Conservation (phyloP, 2,797 vertebrate species). For the Halcyon chelicuti region DNA sequence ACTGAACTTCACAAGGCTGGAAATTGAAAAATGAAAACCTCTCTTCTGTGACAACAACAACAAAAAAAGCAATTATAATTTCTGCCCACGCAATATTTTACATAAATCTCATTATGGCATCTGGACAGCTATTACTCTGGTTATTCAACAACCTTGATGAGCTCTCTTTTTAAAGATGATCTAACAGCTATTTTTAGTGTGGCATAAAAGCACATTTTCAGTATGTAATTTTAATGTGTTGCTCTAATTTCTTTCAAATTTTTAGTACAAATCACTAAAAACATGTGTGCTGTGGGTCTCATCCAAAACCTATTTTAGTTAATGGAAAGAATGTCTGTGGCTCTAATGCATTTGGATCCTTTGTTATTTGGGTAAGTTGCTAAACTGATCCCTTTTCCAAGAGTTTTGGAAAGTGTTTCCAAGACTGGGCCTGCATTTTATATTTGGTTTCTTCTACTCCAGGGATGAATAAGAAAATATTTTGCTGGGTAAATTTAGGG, state of each 20-base stretch:
- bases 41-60: background rate
- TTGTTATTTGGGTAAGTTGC: background rate
- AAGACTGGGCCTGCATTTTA: background rate
- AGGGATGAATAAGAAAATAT: background rate
- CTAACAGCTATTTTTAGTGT: conserved; percentile 11
- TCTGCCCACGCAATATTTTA: background rate
- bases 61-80: conserved; percentile 10
- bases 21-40: conserved; percentile 35
- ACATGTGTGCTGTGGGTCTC: background rate
- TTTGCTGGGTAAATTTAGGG: background rate
- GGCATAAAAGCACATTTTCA: background rate
- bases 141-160: conserved; percentile 29
- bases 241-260: background rate
- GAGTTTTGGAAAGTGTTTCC: background rate
- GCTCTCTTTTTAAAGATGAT: conserved; percentile 22
- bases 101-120: conserved; percentile 57
- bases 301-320: background rate
- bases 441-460: background rate
- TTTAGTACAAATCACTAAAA: conserved; percentile 14
- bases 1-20: background rate
- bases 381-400: background rate
- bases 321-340: background rate
- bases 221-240: background rate
- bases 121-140: conserved; percentile 20
- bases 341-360: conserved; percentile 23